phyloP scores from a whole-genome alignment of 2,888 invertebrate species.

The Orthosia cruda region DNA sequence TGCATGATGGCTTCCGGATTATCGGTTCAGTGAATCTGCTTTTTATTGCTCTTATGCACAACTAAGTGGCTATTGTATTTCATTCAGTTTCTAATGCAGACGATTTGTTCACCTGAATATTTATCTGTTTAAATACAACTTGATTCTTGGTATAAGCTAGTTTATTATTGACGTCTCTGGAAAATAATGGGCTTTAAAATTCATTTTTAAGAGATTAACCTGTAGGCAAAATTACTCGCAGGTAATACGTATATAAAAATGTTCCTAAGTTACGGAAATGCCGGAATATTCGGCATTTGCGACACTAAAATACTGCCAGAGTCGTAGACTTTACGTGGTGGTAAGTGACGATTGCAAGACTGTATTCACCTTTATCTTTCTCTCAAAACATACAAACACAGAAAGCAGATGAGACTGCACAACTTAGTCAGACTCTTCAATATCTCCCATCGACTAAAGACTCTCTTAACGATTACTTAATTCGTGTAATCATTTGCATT shows the following conservation, averaged over 20 bases:
- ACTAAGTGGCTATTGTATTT: conserved; percentile 27
- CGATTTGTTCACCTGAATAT: not conserved
- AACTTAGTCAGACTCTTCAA: not conserved
- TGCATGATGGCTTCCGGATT: conserved; percentile 36
- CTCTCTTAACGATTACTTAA: conserved; percentile 39
- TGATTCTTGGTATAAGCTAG: not conserved
- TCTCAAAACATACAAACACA: not conserved
- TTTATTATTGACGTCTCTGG: not conserved
- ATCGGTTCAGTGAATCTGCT: conserved; percentile 32
- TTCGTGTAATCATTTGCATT: conserved; percentile 63
- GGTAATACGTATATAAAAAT: too few species aligned
- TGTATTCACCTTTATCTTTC: not conserved
- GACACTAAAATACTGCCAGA: not conserved
- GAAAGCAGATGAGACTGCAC: not conserved
- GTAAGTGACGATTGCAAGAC: not conserved
- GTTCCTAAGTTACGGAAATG: too few species aligned
- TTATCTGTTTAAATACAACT: not conserved
- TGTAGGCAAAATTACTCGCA: not conserved
- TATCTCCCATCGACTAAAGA: not conserved
- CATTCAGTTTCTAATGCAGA: conserved; percentile 30
- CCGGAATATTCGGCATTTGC: not conserved
- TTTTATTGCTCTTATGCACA: conserved; percentile 25
- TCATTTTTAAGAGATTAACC: not conserved
- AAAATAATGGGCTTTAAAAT: not conserved
- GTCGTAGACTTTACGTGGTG: not conserved